These are phyloP conservation scores for Limenitis camilla DNA, from an alignment of 2,888 invertebrate genomes.

Conservation along the genomic window DNA sequence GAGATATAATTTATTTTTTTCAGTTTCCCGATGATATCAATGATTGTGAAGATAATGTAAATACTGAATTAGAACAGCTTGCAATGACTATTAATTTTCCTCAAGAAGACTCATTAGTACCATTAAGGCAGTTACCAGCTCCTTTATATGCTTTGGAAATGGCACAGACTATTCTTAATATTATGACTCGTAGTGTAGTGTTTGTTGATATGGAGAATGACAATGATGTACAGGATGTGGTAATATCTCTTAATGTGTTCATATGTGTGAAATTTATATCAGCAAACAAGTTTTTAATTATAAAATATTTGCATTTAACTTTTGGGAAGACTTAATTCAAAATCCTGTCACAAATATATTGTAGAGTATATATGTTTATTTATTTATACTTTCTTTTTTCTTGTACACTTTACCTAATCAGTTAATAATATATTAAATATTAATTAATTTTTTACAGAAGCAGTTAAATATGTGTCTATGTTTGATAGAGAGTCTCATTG, in stretches of 20 bases:
- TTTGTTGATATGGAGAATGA: slow-evolving; percentile 34
- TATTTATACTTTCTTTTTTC: neutral
- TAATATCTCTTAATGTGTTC: slow-evolving; percentile 31
- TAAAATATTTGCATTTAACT: no score
- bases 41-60: slow-evolving; percentile 40
- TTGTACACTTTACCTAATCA: neutral
- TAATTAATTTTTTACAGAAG: slow-evolving; percentile 46
- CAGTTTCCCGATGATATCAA: slow-evolving; percentile 43
- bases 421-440: neutral
- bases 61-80: slow-evolving; percentile 48
- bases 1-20: neutral
- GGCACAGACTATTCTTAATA: slow-evolving; percentile 43
- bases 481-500: slow-evolving; percentile 64
- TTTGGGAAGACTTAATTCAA: no score
- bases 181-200: slow-evolving; percentile 47
- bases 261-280: no score
- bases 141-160: slow-evolving; percentile 59
- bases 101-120: slow-evolving; percentile 41
- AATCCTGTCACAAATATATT: no score
- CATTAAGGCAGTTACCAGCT: slow-evolving; percentile 54
- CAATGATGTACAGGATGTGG: slow-evolving; percentile 43
- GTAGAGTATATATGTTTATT: neutral
- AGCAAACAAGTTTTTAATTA: no score
- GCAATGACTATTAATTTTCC: slow-evolving; percentile 29
- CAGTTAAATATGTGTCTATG: slow-evolving; percentile 61